These are phyloP conservation scores for Holacanthus passer DNA, from an alignment of 2,113 vertebrate genomes.

Conservation along the genomic window DNA sequence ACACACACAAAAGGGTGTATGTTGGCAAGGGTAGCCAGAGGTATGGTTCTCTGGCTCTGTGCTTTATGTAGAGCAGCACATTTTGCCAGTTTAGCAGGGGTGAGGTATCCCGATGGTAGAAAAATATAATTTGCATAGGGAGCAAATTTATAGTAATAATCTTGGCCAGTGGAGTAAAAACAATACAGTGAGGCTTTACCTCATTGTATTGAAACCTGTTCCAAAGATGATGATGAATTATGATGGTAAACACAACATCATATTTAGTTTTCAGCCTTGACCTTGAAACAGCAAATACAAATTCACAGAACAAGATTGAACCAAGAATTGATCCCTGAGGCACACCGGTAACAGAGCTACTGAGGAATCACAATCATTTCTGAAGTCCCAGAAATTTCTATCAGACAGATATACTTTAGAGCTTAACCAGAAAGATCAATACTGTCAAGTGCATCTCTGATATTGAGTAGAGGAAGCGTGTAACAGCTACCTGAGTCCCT, in stretches of 20 bases:
- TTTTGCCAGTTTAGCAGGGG: not conserved
- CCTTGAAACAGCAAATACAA: not conserved
- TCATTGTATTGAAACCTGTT: no score
- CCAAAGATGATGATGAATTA: not conserved
- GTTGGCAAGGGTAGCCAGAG: conserved; percentile 1
- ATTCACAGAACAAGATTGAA: not conserved
- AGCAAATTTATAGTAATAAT: no score
- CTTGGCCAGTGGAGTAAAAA: no score
- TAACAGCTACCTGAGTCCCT: not conserved
- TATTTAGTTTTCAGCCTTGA: not conserved
- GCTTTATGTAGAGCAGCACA: conserved; percentile 5
- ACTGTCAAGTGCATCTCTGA: not conserved
- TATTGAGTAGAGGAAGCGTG: not conserved
- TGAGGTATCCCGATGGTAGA: not conserved
- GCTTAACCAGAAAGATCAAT: conserved; percentile 7
- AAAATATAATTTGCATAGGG: no score
- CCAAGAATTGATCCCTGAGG: conserved; percentile 9
- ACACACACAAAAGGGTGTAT: not conserved
- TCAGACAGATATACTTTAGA: not conserved
- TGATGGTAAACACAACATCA: not conserved
- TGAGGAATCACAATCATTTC: not conserved
- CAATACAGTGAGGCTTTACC: no score
- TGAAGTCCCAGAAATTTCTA: not conserved
- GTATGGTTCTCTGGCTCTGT: conserved; percentile 6
- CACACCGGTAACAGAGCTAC: not conserved